Percentiles rank a stretch among this genome's conserved stretches.
Evolutionary conservation across 2,888 invertebrate genomes (phyloP).

Genomic region (Nomada flava): DNA sequence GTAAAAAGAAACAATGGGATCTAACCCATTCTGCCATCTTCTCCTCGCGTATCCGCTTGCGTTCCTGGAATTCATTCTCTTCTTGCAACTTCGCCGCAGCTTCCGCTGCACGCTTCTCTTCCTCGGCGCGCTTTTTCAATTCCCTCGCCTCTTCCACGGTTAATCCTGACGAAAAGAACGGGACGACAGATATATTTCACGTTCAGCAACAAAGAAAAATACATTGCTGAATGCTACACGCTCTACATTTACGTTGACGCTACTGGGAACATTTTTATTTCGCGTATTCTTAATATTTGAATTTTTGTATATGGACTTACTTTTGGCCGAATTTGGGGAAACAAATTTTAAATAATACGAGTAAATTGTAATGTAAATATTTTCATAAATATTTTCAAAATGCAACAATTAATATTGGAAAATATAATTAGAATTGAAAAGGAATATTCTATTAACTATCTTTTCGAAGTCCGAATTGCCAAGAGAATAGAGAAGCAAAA

Average conservation of each 20-base stretch:
- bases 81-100: constrained; percentile 75
- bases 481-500: no score
- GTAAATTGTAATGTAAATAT: no score
- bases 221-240: background rate
- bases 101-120: constrained; percentile 78
- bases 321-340: no score
- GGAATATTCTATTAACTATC: no score
- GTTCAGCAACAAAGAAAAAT: background rate
- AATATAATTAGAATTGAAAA: no score
- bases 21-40: constrained; percentile 77
- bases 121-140: constrained; percentile 60
- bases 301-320: no score
- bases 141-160: constrained; percentile 72
- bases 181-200: background rate
- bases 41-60: constrained; percentile 78
- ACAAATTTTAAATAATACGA: no score
- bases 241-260: background rate
- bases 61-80: constrained; percentile 77
- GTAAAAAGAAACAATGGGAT: background rate
- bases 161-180: constrained; percentile 67
- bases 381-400: no score
- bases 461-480: no score
- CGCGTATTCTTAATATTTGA: no score
- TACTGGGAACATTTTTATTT: no score
- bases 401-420: no score